Conservation (phyloP, 1,140 invertebrate genomes). For the Grapholita molesta region DNA sequence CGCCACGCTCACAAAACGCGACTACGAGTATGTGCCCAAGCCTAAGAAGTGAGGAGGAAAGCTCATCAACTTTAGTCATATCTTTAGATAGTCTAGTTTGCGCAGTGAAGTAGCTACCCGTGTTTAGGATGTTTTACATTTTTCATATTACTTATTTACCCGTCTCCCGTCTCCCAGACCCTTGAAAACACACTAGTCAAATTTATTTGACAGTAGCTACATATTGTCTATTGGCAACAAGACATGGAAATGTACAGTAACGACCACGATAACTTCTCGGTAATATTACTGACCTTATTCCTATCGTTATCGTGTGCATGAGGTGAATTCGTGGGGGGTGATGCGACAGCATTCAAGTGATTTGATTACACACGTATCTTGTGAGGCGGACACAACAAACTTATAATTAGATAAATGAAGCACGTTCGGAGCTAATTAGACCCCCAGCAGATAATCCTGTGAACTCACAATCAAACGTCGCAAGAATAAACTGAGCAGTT, state of each 20-base stretch:
- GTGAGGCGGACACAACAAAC: not conserved
- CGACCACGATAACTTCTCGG: not conserved
- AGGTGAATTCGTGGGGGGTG: constrained; percentile 65
- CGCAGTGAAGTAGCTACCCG: no score
- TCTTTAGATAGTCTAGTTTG: no score
- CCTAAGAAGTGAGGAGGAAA: no score
- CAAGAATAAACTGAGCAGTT: not conserved
- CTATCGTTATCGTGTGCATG: constrained; percentile 57
- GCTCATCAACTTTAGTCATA: no score
- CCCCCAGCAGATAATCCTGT: not conserved
- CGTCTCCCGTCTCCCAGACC: no score
- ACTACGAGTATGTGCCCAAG: no score
- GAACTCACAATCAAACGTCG: not conserved
- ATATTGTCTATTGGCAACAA: not conserved
- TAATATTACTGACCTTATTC: constrained; percentile 21
- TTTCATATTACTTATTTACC: no score
- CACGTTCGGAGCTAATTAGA: not conserved
- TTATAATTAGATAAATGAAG: constrained; percentile 11
- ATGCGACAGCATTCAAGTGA: not conserved
- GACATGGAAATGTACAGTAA: constrained; percentile 32
- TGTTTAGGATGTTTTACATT: no score
- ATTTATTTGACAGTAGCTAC: not conserved
- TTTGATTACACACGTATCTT: not conserved
- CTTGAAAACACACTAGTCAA: not conserved
- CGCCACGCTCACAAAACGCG: no score